These are phyloP conservation scores for Eupristina koningsbergeri DNA, from an alignment of 1,140 invertebrate genomes.

Conservation along the genomic window DNA sequence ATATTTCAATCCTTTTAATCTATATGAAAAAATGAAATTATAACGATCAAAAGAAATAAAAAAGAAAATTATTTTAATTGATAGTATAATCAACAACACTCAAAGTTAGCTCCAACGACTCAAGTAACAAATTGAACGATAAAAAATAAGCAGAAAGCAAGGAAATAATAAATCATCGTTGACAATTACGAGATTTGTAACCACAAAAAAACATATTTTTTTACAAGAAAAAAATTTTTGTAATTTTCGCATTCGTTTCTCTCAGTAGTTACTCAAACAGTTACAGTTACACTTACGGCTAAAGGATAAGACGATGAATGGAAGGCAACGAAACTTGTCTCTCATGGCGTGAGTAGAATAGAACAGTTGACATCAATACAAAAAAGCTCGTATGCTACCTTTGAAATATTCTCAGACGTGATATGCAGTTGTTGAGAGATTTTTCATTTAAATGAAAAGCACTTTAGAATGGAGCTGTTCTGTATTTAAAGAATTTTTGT, in stretches of 20 bases:
- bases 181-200: not conserved
- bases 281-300: not conserved
- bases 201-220: not conserved
- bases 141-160: not conserved
- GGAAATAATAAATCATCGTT: not conserved
- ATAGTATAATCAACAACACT: no score
- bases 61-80: no score
- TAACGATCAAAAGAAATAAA: no score
- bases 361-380: not conserved
- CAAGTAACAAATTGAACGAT: no score
- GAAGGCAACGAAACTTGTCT: not conserved
- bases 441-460: not conserved
- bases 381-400: not conserved
- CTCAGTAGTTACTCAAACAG: not conserved
- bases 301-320: not conserved
- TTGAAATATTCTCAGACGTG: not conserved
- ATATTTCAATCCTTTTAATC: no score
- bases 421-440: not conserved
- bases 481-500: not conserved
- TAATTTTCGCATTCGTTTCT: not conserved
- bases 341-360: not conserved
- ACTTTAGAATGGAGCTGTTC: not conserved
- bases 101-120: no score
- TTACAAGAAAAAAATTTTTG: not conserved
- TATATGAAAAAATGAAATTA: no score